A percentile compares a stretch with the other conserved stretches of the same genome.
Evolutionary conservation across 2,888 invertebrate genomes (phyloP).

Genomic region (Hedychridium roseum): DNA sequence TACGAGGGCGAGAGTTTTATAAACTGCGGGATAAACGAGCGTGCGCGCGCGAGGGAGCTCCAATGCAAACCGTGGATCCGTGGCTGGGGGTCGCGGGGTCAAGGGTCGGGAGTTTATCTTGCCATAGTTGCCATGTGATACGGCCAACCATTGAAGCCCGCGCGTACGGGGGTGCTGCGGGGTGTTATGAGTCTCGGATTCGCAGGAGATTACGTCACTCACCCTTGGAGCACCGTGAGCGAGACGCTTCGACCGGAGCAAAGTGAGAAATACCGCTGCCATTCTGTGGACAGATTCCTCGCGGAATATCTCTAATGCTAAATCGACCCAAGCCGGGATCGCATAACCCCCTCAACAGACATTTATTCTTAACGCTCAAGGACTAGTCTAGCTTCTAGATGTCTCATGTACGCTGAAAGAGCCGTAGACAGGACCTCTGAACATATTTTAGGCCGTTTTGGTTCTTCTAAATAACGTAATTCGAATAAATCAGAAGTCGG

Average conservation of each 20-base stretch:
- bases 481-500: too few species aligned
- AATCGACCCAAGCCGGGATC: too few species aligned
- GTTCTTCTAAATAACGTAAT: too few species aligned
- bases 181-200: slow-evolving; percentile 42
- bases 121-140: slow-evolving; percentile 43
- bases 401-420: too few species aligned
- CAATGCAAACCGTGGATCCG: slow-evolving; percentile 37
- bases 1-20: slow-evolving; percentile 39
- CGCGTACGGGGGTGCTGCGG: slow-evolving; percentile 21
- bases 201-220: slow-evolving; percentile 44
- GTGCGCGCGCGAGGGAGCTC: slow-evolving; percentile 38
- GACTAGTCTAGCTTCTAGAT: too few species aligned
- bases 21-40: slow-evolving; percentile 45
- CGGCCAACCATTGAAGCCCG: slow-evolving; percentile 40
- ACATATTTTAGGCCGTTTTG: too few species aligned
- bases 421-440: too few species aligned
- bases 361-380: too few species aligned
- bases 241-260: too few species aligned
- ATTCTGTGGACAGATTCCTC: slow-evolving; percentile 18
- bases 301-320: background rate
- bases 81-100: slow-evolving; percentile 34
- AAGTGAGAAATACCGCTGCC: too few species aligned
- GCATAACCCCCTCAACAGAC: too few species aligned
- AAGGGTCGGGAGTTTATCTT: slow-evolving; percentile 48
- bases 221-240: slow-evolving; percentile 20